These are phyloP conservation scores for Pheosia gnoma DNA, from an alignment of 2,888 invertebrate genomes.

Conservation along the genomic window DNA sequence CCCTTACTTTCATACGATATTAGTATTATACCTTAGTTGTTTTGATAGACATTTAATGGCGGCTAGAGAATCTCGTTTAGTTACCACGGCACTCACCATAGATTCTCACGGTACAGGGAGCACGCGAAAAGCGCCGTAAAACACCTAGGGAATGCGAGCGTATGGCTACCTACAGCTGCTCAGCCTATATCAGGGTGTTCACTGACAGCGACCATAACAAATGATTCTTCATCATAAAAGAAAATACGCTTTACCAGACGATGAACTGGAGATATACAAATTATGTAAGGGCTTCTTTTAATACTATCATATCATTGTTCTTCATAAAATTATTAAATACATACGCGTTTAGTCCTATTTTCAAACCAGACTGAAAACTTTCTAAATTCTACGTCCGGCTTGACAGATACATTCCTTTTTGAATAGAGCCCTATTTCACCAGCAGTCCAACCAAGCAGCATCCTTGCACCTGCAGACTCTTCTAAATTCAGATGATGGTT, in stretches of 20 bases:
- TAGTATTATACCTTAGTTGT: neutral
- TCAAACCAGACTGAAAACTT: neutral
- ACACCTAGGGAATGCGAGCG: too few relatives aligned
- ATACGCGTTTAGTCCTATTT: neutral
- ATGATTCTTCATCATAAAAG: neutral
- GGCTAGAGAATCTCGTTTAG: too few relatives aligned
- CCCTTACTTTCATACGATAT: neutral
- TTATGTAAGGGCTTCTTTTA: too few relatives aligned
- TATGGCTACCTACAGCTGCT: too few relatives aligned
- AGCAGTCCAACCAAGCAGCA: constrained; percentile 21
- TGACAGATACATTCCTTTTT: constrained; percentile 17
- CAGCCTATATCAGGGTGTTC: neutral
- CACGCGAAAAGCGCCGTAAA: too few relatives aligned
- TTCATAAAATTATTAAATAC: neutral
- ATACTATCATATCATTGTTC: too few relatives aligned
- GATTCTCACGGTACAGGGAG: too few relatives aligned
- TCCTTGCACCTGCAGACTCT: constrained; percentile 16
- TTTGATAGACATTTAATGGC: too few relatives aligned
- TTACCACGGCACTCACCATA: too few relatives aligned
- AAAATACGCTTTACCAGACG: too few relatives aligned
- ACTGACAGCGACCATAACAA: neutral
- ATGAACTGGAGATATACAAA: too few relatives aligned
- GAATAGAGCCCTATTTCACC: constrained; percentile 28
- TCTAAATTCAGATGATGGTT: constrained; percentile 18
- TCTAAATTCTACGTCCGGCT: constrained; percentile 1